Evolutionary conservation across 2,113 vertebrate genomes (phyloP).

Genomic region (Erythrolamprus reginae): DNA sequence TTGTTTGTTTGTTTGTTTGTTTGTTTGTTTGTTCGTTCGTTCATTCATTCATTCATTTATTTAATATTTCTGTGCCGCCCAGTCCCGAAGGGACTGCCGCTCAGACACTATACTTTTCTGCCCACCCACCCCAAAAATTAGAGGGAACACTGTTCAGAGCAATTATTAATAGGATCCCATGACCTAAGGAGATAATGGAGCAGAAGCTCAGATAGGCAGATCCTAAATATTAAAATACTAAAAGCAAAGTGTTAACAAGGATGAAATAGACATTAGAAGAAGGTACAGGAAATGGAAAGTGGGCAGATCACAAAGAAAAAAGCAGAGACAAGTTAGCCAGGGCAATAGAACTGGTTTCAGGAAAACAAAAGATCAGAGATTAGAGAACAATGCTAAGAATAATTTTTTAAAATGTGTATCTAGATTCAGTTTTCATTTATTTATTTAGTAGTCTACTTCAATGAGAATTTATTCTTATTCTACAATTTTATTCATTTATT

Average conservation of each 20-base stretch:
- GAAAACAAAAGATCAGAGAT: neutral
- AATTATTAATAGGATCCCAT: neutral
- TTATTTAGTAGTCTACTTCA: neutral
- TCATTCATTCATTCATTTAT: too few species aligned
- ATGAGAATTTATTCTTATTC: neutral
- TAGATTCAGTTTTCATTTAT: neutral
- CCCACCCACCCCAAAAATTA: too few species aligned
- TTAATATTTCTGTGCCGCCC: too few species aligned
- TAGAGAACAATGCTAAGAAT: neutral
- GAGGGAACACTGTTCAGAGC: too few species aligned
- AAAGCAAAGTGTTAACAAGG: neutral
- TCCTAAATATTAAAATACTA: neutral
- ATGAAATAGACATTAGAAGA: neutral
- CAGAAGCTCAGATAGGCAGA: neutral
- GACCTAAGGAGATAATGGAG: neutral
- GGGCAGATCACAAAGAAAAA: neutral
- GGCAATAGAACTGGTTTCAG: neutral
- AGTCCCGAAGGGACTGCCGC: too few species aligned
- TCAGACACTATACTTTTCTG: too few species aligned
- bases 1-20: too few species aligned
- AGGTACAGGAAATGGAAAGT: neutral
- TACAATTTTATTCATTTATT: too few species aligned
- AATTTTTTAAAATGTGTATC: neutral
- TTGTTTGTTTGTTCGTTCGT: too few species aligned
- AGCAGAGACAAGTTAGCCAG: neutral